Percentiles rank a stretch among this genome's conserved stretches.
Conservation (phyloP, 2,113 vertebrate genomes). For the Rhodinocichla rosea region DNA sequence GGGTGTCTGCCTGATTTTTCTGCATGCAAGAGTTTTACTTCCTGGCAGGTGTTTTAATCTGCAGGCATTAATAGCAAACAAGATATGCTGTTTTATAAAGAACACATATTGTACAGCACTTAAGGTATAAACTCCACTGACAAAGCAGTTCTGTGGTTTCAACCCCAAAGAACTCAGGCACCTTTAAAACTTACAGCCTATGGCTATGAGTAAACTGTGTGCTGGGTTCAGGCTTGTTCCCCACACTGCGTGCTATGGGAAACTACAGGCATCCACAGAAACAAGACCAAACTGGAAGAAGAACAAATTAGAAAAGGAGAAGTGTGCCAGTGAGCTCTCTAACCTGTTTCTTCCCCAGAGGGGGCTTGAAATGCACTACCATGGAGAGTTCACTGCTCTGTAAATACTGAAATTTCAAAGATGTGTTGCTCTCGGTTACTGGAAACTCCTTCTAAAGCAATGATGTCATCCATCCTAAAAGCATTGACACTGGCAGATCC, state of each 20-base stretch:
- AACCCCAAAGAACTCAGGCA: not conserved
- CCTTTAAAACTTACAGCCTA: not conserved
- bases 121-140: not conserved
- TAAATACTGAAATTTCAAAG: not conserved
- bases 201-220: not conserved
- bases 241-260: not conserved
- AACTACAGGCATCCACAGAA: not conserved
- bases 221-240: not conserved
- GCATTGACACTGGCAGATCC: not conserved
- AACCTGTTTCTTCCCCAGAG: not conserved
- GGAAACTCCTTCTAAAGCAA: not conserved
- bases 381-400: not conserved
- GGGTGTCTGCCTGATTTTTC: not conserved
- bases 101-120: not conserved
- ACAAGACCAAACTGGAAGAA: conserved; percentile 34
- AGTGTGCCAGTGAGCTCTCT: not conserved
- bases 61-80: not conserved
- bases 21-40: not conserved
- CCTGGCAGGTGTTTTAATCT: conserved; percentile 7
- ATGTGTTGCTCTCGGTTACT: not conserved
- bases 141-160: not conserved
- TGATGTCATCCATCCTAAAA: not conserved
- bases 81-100: not conserved
- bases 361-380: not conserved
- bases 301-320: not conserved